phyloP scores from a whole-genome alignment of 1,140 invertebrate genomes.

The honey bee (Apis mellifera) region Amel_HAv3.1 CM009932.2:14665501-14666000 shows the following conservation, averaged over 20 bases:
- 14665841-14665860: too few species aligned
- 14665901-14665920: too few species aligned
- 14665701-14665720: slow-evolving; percentile 39
- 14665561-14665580: slow-evolving; percentile 30
- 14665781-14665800: background rate
- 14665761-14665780: background rate
- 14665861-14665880: too few species aligned
- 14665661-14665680: slow-evolving; percentile 37
- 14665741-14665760: background rate
- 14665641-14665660: background rate
- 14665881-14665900: too few species aligned
- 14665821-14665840: too few species aligned
- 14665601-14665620: slow-evolving; percentile 1
- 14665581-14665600: background rate
- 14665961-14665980: too few species aligned
- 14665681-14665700: slow-evolving; percentile 26
- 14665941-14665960: too few species aligned
- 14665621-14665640: background rate
- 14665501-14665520: too few species aligned
- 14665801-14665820: accelerated
- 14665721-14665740: slow-evolving; percentile 23
- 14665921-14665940: too few species aligned
- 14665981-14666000: background rate
- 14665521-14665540: too few species aligned
- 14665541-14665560: slow-evolving; percentile 11